Percentiles rank a stretch among this genome's conserved stretches.
phyloP scores from a whole-genome alignment of 2,113 vertebrate species.

The Fukomys damarensis region DNA sequence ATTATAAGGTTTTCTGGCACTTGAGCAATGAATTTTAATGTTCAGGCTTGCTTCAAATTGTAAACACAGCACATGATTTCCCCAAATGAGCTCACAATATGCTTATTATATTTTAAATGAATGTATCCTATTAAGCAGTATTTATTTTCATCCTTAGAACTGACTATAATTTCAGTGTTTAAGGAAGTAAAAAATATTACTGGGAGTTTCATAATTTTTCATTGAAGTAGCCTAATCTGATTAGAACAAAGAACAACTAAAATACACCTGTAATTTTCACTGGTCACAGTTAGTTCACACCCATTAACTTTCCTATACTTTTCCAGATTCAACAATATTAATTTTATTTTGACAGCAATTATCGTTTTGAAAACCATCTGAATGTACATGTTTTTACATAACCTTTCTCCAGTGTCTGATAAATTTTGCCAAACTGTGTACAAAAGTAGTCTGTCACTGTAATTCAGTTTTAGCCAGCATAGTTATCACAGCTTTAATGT shows the following conservation, averaged over 20 bases:
- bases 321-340: conserved; percentile 58
- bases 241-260: conserved; percentile 51
- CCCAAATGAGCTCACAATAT: conserved; percentile 42
- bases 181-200: conserved; percentile 25
- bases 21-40: conserved; percentile 31
- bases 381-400: conserved; percentile 18
- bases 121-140: conserved; percentile 38
- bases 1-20: not conserved
- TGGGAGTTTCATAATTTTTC: conserved; percentile 5
- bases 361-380: conserved; percentile 55
- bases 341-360: conserved; percentile 55
- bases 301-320: conserved; percentile 43
- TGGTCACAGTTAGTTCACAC: not conserved
- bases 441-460: conserved; percentile 19
- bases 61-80: conserved; percentile 15
- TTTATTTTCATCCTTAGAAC: conserved; percentile 44
- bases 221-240: conserved; percentile 35
- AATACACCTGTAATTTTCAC: conserved; percentile 29
- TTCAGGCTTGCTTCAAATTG: conserved; percentile 29
- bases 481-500: conserved; percentile 55
- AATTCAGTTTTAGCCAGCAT: conserved; percentile 51
- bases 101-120: conserved; percentile 36
- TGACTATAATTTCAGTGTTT: conserved; percentile 30
- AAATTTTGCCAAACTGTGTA: conserved; percentile 60
- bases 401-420: conserved; percentile 23